Conservation (phyloP, 2,113 vertebrate species). For the Mandrillus leucophaeus region DNA sequence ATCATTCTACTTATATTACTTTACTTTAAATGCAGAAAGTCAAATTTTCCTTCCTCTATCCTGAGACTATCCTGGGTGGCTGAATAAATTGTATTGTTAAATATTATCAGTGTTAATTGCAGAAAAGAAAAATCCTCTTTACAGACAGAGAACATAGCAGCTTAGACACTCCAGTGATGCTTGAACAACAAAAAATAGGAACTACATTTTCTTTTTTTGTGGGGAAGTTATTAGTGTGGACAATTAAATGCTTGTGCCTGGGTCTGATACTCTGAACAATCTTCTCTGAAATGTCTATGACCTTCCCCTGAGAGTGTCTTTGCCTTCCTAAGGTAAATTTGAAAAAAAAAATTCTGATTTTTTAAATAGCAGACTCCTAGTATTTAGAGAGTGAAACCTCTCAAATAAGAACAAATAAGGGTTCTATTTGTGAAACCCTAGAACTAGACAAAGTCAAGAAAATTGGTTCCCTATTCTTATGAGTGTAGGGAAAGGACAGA, state of each 20-base stretch:
- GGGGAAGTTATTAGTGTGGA: neutral
- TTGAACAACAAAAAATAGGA: neutral
- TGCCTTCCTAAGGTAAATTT: neutral
- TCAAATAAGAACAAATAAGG: no score
- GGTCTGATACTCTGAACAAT: neutral
- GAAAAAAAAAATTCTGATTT: neutral
- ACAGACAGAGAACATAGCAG: neutral
- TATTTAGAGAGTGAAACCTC: neutral
- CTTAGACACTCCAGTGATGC: neutral
- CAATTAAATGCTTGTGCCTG: neutral
- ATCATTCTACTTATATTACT: neutral
- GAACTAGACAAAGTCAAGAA: neutral
- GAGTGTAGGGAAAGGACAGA: neutral
- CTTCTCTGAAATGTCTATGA: neutral
- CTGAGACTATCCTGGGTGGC: neutral
- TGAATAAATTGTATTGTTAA: neutral
- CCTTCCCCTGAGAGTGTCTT: neutral
- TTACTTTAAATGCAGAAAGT: neutral
- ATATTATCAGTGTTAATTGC: neutral
- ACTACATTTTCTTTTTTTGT: neutral
- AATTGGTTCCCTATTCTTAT: neutral
- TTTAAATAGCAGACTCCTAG: neutral
- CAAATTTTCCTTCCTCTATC: neutral
- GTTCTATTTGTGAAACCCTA: neutral
- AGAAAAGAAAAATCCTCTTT: neutral